Evolutionary conservation across 1,140 invertebrate genomes (phyloP).

Genomic region (Drosophila carrolli): DNA sequence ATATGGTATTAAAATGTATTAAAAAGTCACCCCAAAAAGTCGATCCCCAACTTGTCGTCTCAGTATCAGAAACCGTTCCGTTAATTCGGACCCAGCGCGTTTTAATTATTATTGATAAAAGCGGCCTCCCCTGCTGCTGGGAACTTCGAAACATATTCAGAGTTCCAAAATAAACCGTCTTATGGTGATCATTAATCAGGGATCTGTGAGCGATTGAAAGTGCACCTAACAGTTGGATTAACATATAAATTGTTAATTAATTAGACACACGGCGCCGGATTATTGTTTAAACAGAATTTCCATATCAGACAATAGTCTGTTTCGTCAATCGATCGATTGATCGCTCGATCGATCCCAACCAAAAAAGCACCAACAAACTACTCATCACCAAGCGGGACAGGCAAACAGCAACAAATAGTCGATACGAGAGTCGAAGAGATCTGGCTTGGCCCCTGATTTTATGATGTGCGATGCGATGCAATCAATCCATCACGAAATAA

Average conservation of each 20-base stretch:
- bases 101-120: constrained; percentile 14
- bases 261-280: constrained; percentile 75
- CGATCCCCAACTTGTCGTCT: background rate
- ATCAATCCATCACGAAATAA: constrained; percentile 76
- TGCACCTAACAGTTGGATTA: constrained; percentile 64
- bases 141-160: constrained; percentile 7
- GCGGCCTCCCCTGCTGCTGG: constrained; percentile 24
- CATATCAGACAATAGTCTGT: constrained; percentile 45
- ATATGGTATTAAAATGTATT: too few relatives aligned
- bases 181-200: constrained; percentile 43
- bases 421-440: constrained; percentile 9
- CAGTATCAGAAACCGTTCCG: too few relatives aligned
- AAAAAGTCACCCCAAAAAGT: too few relatives aligned
- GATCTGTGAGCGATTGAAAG: constrained; percentile 24
- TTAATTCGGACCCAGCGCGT: background rate
- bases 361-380: constrained; percentile 68
- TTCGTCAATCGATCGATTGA: constrained; percentile 49
- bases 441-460: constrained; percentile 55
- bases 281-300: constrained; percentile 48
- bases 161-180: constrained; percentile 3
- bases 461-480: constrained; percentile 78
- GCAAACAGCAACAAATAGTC: constrained; percentile 54
- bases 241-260: constrained; percentile 82
- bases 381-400: constrained; percentile 63
- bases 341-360: constrained; percentile 35